Base-by-base conservation (phyloP, 2,888 invertebrate species). In the Melipona beecheii region DNA sequence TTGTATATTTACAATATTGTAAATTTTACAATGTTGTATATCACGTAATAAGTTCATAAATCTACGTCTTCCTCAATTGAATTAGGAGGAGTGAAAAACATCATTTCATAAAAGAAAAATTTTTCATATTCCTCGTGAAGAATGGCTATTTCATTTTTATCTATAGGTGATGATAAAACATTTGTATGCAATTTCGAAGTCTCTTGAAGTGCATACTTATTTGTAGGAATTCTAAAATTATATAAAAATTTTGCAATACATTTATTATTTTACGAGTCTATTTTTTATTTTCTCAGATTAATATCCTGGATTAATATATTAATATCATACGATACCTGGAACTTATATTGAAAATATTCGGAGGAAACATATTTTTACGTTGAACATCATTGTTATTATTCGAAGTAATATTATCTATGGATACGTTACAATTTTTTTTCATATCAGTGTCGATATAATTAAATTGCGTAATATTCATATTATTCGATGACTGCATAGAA, bases 211-310 rank as follows among this genome's bases (percentile, higher is more conserved):
- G 76, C 0, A 5, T 64, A 56, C 36, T 83, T 76, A 21, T n/a
- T 65, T n/a, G 70, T 9, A 15, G 74, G 52, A n/a, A 43, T 43
- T 62, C 86, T 86, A 52, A 72, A 86, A 86, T 79, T 36, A 17
- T 52, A 52, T 17, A 36, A 15, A 21, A 19, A 65, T 21, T 70
- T 76, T 27, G 54, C 21, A 54, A 4, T 65, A 6, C 17, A 76
- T 27, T 1, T 15, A 24, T 31, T 43, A 76, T 27, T 54, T 62
- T 19, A 19, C 52, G 50, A 6, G 21, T 9, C 13, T 24, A 54
- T 31, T 9, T 15, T 19, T 31, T 9, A 62, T 19, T 27, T 31
- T 9, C 9, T 4, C 19, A 9, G 19, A 19, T 19, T 9, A 64
- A 64, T 13, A 43, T 43, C 43, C 43, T 43, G 43, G 11, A 21